Base-by-base conservation (phyloP, 2,113 vertebrate genomes). In the Cavia porcellus region DNA sequence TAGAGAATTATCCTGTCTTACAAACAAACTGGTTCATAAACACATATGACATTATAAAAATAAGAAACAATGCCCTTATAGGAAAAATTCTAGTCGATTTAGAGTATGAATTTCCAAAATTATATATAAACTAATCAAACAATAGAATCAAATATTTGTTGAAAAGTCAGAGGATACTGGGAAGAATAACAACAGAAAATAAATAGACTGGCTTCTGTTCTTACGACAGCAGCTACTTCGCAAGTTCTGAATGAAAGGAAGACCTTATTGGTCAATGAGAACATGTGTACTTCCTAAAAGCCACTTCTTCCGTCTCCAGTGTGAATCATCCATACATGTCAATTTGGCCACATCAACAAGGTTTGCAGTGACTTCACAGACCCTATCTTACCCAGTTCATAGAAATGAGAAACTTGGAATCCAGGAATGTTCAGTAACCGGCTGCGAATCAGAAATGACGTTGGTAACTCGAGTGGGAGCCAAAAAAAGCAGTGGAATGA, bases 21-120 rank as follows among this genome's bases (percentile, higher is more conserved):
- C 24, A 72, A 57, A 95, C 20, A 72, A n/a, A 87, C 93, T 93
- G 32, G 61, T 92, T 38, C 75, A 12, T 80, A 94, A 96, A 17
- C 32, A 96, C 89, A 91, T 81, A 86, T 35, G 24, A 30, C 25
- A 81, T 77, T 70, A 81, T 89, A 85, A 93, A 91, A 95, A 74
- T 70, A 24, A 96, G 8, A 88, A 88, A 82, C 35, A 87, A 72
- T 77, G 13, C 74, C 24, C 20, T 14, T 45, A 11, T 91, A 50
- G 4, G 72, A 90, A 92, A 96, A 9, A 20, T 9, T 66, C 55
- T 81, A 24, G 24, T 83, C 19, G 32, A 72, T 35, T 83, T 84
- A 94, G 35, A 94, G 32, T 22, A 70, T 12, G 42, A 35, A 2
- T 93, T 93, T 77, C n/a, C 87, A 96, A 94, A 92, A 38, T 8